Evolutionary conservation across 2,113 vertebrate species (phyloP).

Genomic region (Microcebus lehilahytsara): DNA sequence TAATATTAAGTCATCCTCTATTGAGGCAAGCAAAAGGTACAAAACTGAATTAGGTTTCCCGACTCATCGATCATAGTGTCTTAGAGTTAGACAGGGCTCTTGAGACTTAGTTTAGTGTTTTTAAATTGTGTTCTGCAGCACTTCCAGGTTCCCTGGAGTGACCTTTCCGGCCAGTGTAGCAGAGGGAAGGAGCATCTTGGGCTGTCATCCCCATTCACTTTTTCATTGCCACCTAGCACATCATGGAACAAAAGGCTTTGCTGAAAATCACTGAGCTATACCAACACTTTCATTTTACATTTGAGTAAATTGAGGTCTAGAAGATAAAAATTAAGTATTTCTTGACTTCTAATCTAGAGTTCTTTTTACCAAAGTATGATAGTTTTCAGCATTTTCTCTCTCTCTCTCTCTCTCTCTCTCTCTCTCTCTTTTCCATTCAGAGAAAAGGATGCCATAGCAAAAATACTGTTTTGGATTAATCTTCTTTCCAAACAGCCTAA

Average conservation of each 20-base stretch:
- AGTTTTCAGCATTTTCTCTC: background rate
- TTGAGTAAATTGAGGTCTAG: background rate
- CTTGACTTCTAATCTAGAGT: background rate
- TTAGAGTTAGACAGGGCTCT: background rate
- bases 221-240: background rate
- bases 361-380: background rate
- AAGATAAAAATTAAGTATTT: background rate
- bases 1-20: conserved; percentile 53
- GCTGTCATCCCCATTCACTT: background rate
- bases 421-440: background rate
- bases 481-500: background rate
- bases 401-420: background rate
- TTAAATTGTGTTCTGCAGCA: background rate
- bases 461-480: background rate
- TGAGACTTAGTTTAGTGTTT: background rate
- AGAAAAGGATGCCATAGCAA: background rate
- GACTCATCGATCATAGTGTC: background rate
- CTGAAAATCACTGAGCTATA: background rate
- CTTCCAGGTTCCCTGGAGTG: background rate
- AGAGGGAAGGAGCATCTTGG: background rate
- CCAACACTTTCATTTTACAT: background rate
- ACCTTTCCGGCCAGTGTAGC: background rate
- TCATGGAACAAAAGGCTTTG: background rate
- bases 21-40: conserved; percentile 46
- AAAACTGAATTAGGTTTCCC: conserved; percentile 38